Evolutionary conservation across 2,888 invertebrate species (phyloP), one percentile per base, ranked within the genome.

Genomic region (Thalpophila matura): DNA sequence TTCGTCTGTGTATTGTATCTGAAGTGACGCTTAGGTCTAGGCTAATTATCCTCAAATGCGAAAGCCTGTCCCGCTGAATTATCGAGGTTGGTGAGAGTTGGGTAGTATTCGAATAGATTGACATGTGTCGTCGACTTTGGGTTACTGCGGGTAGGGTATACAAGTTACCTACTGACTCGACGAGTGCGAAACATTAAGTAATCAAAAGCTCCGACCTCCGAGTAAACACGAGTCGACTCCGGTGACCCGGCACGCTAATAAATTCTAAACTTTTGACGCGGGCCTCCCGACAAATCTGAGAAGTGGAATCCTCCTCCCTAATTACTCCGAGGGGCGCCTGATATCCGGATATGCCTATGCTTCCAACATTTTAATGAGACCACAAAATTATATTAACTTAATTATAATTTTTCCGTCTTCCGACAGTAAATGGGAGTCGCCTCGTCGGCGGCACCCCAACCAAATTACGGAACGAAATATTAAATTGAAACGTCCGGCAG

Each of bases 401-500:
- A 73, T 73, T 74, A 62, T 69, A 60, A 1, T 56, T 74, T 70
- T 71, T 67, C 60, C 43, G 20, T 67, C 20, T 66, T 70, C 62
- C 69, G 51, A 65, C 71, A 49, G 9, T 75, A 66, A 75, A 74
- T 56, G 58, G 57, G 47, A 47, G 49, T 24, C 63, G 64, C 72
- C 53, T 49, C 64, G 20, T 33, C 7, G 57, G 45, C 40, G 50
- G 57, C 46, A 49, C 57, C 65, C 68, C 53, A 53, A 66, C 57
- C 55, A 47, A 75, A 75, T 78, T 75, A 67, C 50, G 66, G 56
- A 64, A 70, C 53, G 54, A 66, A 68, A 70, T 76, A 76, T 78
- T 68, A 70, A 73, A 76, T 76, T 78, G 67, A 55, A 75, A 67
- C 50, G 78, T 77, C 77, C 73, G 66, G 59, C 46, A 47, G 61